These are phyloP conservation scores for Alligator mississippiensis DNA, from an alignment of 2,113 vertebrate species.

Conservation along the genomic window DNA sequence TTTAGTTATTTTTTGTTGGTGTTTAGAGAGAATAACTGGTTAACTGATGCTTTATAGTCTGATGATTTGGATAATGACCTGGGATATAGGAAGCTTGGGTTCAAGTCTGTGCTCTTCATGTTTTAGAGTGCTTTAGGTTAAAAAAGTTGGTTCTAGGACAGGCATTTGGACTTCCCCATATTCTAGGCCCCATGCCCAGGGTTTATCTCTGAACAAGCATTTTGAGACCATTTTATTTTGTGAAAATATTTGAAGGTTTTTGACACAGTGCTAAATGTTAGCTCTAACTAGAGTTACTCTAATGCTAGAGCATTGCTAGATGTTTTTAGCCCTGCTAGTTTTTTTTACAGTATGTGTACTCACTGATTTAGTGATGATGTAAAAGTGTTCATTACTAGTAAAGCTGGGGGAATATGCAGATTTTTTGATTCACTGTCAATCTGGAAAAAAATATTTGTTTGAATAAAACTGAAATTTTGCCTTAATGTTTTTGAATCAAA, in stretches of 20 bases:
- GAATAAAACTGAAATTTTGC: too few relatives aligned
- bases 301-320: neutral
- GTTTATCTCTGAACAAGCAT: neutral
- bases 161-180: neutral
- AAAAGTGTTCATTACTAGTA: neutral
- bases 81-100: neutral
- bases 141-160: neutral
- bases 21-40: neutral
- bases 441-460: too few relatives aligned
- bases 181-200: neutral
- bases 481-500: too few relatives aligned
- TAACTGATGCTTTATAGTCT: neutral
- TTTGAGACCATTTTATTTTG: neutral
- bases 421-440: too few relatives aligned
- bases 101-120: neutral
- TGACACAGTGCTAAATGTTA: neutral
- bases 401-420: neutral
- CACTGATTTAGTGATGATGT: neutral
- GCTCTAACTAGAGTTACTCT: neutral
- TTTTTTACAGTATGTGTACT: neutral
- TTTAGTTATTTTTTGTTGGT: neutral
- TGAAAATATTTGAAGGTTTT: neutral
- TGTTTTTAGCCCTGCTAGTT: neutral
- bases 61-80: neutral
- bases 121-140: neutral